Conservation (phyloP, 2,113 vertebrate species). For the Agelaius tricolor region DNA sequence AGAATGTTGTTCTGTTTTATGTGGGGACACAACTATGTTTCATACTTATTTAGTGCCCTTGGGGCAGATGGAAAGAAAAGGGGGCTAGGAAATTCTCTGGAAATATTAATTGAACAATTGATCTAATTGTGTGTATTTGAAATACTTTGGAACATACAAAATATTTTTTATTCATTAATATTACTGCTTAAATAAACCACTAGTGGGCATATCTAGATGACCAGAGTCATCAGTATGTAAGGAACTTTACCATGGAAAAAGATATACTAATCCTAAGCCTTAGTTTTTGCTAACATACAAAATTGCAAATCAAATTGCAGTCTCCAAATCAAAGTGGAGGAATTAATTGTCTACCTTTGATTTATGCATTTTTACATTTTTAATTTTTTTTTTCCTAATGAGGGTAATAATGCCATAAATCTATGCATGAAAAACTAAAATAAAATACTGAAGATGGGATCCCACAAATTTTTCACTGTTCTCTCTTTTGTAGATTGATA, state of each 20-base stretch:
- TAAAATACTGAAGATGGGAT: not conserved
- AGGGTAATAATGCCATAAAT: not conserved
- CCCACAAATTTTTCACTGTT: not conserved
- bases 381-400: not conserved
- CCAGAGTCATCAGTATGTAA: not conserved
- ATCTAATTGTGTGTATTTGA: not conserved
- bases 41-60: not conserved
- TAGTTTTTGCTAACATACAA: not conserved
- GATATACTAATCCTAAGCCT: not conserved
- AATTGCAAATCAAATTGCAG: not conserved
- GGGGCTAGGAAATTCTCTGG: not conserved
- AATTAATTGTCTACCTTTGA: not conserved
- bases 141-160: not conserved
- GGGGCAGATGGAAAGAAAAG: not conserved
- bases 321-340: not conserved
- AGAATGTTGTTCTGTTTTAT: not conserved
- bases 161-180: not conserved
- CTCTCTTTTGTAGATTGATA: constrained; percentile 88
- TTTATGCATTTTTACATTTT: not conserved
- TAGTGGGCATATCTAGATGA: not conserved
- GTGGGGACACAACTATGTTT: not conserved
- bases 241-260: not conserved
- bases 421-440: not conserved
- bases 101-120: not conserved
- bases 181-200: not conserved